Percentiles rank a stretch among this genome's conserved stretches.
These are phyloP conservation scores for Tetheella fluctuosa DNA, from an alignment of 2,888 invertebrate species.

Conservation along the genomic window DNA sequence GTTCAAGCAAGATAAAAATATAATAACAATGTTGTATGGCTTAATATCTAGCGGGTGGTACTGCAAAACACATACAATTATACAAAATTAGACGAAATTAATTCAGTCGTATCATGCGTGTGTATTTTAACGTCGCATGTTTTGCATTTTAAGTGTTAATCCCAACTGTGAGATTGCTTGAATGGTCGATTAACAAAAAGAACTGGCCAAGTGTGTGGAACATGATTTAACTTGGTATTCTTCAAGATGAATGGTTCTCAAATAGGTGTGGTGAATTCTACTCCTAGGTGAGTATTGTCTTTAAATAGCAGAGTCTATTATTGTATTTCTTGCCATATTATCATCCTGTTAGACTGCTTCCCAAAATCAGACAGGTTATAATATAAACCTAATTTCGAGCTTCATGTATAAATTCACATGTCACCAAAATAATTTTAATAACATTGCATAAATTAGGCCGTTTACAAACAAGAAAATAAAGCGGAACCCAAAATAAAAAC, in stretches of 20 bases:
- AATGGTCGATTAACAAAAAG: not conserved
- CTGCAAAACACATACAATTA: constrained; percentile 31
- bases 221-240: not conserved
- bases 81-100: constrained; percentile 45
- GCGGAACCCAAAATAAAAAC: constrained; percentile 22
- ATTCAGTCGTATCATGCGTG: constrained; percentile 40
- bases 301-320: too few species aligned
- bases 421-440: not conserved
- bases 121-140: constrained; percentile 32
- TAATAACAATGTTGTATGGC: constrained; percentile 27
- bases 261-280: constrained; percentile 1
- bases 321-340: too few species aligned
- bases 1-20: constrained; percentile 13
- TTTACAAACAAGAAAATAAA: constrained; percentile 10
- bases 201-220: not conserved
- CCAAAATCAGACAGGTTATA: too few species aligned
- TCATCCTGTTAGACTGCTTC: too few species aligned
- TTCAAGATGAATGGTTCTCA: not conserved
- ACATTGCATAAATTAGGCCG: not conserved
- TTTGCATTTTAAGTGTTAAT: constrained; percentile 49
- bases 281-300: too few species aligned
- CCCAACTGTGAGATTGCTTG: constrained; percentile 14
- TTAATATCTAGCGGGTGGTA: constrained; percentile 30
- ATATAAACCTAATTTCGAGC: too few species aligned
- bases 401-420: too few species aligned